Evolutionary conservation across 2,797 vertebrate genomes (phyloP), one percentile per base, ranked within the genome.

Genomic region (Rhinella marina): DNA sequence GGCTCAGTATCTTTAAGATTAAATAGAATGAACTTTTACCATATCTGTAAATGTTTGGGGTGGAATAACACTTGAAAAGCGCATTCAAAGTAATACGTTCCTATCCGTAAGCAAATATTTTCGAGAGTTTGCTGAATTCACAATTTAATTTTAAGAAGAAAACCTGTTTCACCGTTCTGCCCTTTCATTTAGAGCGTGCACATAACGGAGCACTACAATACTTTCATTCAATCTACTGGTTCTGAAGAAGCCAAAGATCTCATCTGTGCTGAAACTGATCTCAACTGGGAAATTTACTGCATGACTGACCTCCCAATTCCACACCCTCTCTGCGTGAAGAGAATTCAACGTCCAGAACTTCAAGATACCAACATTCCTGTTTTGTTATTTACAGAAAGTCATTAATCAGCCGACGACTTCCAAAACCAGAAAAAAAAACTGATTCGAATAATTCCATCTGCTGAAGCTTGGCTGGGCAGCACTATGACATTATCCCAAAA

Each of bases 201-300:
- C n/a, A 56, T 54, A 68, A 82, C 70, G 54, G 48, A 82, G 50
- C 41, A 82, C 68, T 82, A 82, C 57, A 82, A 82, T 25, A 54
- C n/a, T 81, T 50, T 82, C 29, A 82, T 87, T 87, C 68, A 76
- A 82, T 82, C 80, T 82, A 80, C 21, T 76, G 57, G 68, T 61
- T 82, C 23, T 82, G 41, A 76, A 76, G 56, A 27, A 82, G 70
- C 70, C 80, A 87, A 82, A 75, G 79, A 81, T 87, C 79, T 75
- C 70, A 48, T 81, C 86, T 87, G 54, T 73, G 54, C 64, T 75
- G 64, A 87, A 82, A 87, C 66, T 27, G 80, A 87, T 76, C 70
- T 82, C 80, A 87, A 82, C 70, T 87, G 86, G 80, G 86, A 87
- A 87, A 87, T 87, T 76, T 87, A 77, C 68, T 56, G 72, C 86